A percentile compares a stretch with the other conserved stretches of the same genome.
phyloP scores from a whole-genome alignment of 2,797 vertebrate species.

The Fratercula arctica region DNA sequence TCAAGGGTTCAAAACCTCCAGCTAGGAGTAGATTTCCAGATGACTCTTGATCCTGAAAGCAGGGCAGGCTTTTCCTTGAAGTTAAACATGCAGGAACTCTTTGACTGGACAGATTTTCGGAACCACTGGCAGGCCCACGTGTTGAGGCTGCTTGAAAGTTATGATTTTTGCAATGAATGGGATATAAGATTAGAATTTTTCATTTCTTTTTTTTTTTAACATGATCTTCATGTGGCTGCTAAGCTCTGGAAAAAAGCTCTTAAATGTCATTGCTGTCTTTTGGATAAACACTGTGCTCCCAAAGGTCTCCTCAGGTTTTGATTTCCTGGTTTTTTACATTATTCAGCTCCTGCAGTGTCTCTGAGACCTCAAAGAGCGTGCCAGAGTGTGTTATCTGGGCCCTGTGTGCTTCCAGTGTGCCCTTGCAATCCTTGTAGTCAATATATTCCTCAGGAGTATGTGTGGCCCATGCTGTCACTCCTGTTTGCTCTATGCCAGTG shows the following conservation, averaged over 20 bases:
- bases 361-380: accelerated
- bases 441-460: background rate
- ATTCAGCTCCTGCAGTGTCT: background rate
- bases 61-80: background rate
- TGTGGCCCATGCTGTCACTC: background rate
- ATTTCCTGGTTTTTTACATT: background rate
- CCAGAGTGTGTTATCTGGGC: accelerated
- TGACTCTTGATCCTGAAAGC: background rate
- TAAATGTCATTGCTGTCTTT: background rate
- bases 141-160: background rate
- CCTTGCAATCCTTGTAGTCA: background rate
- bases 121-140: background rate
- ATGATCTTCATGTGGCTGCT: background rate
- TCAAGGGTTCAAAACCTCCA: background rate
- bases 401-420: background rate
- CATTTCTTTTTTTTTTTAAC: background rate
- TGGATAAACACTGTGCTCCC: background rate
- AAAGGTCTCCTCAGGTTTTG: background rate
- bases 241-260: background rate
- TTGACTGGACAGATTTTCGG: background rate
- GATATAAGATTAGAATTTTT: background rate
- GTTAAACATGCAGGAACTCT: background rate
- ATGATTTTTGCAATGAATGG: background rate
- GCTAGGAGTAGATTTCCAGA: background rate
- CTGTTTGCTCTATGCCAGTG: accelerated